These are phyloP conservation scores for Momotus momota DNA, from an alignment of 2,797 vertebrate genomes.

Conservation along the genomic window DNA sequence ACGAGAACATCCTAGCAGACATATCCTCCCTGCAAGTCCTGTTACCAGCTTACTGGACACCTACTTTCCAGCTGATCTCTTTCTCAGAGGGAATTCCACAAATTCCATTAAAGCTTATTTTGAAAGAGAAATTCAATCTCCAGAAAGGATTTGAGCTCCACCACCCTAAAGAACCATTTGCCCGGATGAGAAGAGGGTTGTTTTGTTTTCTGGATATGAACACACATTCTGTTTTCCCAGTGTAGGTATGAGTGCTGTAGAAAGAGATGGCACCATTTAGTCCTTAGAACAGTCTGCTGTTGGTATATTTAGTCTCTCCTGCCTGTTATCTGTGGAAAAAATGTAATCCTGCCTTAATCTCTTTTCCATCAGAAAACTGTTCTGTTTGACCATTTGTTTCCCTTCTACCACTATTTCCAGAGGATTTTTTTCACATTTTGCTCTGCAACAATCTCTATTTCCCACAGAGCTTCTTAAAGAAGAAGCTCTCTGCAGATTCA, in stretches of 20 bases:
- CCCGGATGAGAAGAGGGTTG: neutral
- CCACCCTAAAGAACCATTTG: neutral
- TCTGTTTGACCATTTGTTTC: neutral
- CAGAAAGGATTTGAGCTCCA: neutral
- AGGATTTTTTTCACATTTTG: neutral
- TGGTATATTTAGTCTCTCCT: neutral
- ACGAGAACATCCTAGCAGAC: neutral
- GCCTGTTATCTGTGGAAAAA: neutral
- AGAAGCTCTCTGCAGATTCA: neutral
- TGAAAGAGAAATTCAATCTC: neutral
- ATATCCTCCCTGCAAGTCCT: neutral
- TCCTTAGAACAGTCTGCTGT: neutral
- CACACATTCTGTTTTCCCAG: neutral
- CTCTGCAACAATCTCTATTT: neutral
- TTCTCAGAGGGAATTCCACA: neutral
- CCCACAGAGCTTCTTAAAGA: neutral
- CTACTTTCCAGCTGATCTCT: neutral
- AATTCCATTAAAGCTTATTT: neutral
- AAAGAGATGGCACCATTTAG: neutral
- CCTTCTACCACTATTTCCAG: neutral
- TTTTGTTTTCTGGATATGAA: neutral
- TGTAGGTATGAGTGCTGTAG: neutral
- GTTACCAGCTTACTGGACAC: neutral
- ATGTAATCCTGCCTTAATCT: conserved; percentile 17
- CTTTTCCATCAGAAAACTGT: neutral